Percentiles rank a stretch among this genome's conserved stretches.
phyloP scores from a whole-genome alignment of 1,140 invertebrate genomes.

The Drosophila kohkoa region DNA sequence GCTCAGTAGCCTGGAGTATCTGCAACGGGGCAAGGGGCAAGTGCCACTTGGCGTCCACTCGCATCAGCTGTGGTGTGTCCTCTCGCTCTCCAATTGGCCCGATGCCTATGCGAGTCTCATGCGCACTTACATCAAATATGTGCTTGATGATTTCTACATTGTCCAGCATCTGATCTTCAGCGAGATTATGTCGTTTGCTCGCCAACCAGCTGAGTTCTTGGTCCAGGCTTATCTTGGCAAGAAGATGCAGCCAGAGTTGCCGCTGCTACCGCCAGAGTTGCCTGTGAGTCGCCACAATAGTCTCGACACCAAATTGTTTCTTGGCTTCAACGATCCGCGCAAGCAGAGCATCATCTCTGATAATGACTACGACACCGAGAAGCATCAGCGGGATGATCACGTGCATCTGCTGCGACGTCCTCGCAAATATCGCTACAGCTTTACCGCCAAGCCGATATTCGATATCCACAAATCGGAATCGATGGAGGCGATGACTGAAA shows the following conservation, averaged over 20 bases:
- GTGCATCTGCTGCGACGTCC: background rate
- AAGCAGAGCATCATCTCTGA: no score
- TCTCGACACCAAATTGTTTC: background rate
- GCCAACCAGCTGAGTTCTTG: background rate
- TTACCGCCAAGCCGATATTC: background rate
- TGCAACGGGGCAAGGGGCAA: conserved; percentile 1
- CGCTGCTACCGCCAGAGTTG: no score
- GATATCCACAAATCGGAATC: background rate
- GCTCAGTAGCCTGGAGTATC: conserved; percentile 35
- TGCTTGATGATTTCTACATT: conserved; percentile 46
- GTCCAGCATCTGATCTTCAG: conserved; percentile 47
- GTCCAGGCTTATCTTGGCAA: conserved; percentile 14
- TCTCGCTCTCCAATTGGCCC: conserved; percentile 52
- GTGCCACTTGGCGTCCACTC: conserved; percentile 30
- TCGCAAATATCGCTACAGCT: background rate
- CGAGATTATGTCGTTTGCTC: conserved; percentile 51
- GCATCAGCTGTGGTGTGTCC: conserved; percentile 65
- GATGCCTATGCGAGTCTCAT: conserved; percentile 48
- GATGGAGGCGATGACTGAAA: background rate
- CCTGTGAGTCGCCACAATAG: conserved; percentile 1
- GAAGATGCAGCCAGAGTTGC: background rate
- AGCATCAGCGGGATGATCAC: no score
- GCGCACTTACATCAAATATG: conserved; percentile 33
- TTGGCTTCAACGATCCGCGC: conserved; percentile 15
- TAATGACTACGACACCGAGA: background rate